Base-by-base conservation (phyloP, 2,113 vertebrate species). In the Atherinomorus stipes region DNA sequence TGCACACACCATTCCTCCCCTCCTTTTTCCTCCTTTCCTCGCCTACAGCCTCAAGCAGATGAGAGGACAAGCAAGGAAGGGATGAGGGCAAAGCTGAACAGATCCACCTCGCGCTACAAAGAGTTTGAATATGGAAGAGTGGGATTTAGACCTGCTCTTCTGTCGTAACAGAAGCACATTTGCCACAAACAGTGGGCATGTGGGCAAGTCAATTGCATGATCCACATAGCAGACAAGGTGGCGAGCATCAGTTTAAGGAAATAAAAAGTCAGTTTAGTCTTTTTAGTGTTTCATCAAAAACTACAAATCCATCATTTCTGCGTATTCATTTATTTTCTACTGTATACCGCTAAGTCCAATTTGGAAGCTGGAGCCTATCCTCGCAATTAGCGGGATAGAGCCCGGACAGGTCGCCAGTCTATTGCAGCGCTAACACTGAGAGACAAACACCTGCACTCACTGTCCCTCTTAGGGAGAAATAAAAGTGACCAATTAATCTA, bases 181-280 rank as follows among this genome's bases (percentile, higher is more conserved):
- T 85, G 64, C 71, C 80, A 85, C 63, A 86, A 80, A 90, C 88
- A 84, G 76, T 61, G 34, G 73, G 50, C 78, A 85, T 87, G 80
- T 91, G 89, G 89, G 90, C 85, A 65, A 64, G 50, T 75, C 54
- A 76, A 51, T 64, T 49, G 31, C 64, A 64, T 51, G 53, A 28
- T 26, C 28, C 37, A 69, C 18, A 57, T 9, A 16, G 38, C 52
- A 72, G 38, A 80, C 58, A 68, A 9, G 52, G 66, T 54, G 69
- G 74, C 59, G 72, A 67, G 42, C 61, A 69, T 83, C 71, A 80
- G 28, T 66, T 21, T 64, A 7, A 45, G 42, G 54, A 84, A 80
- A 47, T 28, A 31, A 26, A 38, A 21, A 31, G 11, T 70, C 26
- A 61, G n/a, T 65, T 70, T 47, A 71, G 38, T 61, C 5, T 13